Evolutionary conservation across 2,797 vertebrate species (phyloP), one percentile per base, ranked within the genome.

Genomic region (Eleutherodactylus coqui): DNA sequence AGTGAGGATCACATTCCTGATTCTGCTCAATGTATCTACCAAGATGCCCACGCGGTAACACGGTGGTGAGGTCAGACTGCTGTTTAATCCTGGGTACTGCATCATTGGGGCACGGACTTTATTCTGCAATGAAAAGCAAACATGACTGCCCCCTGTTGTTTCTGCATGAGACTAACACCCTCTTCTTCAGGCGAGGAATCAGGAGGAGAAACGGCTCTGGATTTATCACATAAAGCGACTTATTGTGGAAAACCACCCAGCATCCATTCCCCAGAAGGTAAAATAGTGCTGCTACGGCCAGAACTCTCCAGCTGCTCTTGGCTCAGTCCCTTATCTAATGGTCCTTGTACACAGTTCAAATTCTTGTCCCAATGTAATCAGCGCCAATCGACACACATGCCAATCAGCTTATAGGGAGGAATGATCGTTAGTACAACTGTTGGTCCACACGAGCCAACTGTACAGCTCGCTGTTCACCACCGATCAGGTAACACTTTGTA

Each of bases 141-240:
- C 0, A 1, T 55, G 34, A 58, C 51, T 38, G 36, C 53, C 53
- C 76, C 36, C 24, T 78, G 21, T 3, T 60, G 76, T 51, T 43
- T n/a, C 2, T n/a, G 55, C 34, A 36, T 60, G 7, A 55, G 5
- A 47, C 11, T 29, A 27, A 45, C 49, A 14, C 3, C 53, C 34
- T 82, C 49, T 72, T 72, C 11, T 3, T 9, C 92, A 98, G 97
- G 95, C 96, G 0, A 97, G 94, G 91, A 97, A 97, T 92, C 96
- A 97, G 90, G 97, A 97, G 88, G 97, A 98, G 90, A 98, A 97
- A 88, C 92, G 95, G 0, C 89, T 97, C n/a, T 98, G 97, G 97
- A 93, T 97, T 1, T 96, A 97, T 88, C 97, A 96, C 91, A 96
- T 98, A 43, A 97, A 97, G 90, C 96, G 95, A 27, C 93, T 97